These are phyloP conservation scores for Pachycephala philippinensis DNA, from an alignment of 2,113 vertebrate species.

Conservation along the genomic window DNA sequence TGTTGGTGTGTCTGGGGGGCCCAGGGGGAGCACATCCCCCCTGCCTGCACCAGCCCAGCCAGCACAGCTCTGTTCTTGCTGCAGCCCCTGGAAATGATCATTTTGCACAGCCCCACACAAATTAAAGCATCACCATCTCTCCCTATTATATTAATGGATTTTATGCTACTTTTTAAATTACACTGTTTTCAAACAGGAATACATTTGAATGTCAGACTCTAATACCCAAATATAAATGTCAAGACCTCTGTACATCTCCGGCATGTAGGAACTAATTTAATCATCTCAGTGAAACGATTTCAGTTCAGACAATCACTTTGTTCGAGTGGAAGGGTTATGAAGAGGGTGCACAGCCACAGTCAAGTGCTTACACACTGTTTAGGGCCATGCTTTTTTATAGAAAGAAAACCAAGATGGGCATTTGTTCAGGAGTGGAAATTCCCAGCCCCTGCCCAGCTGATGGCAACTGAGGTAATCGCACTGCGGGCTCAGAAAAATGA, in stretches of 20 bases:
- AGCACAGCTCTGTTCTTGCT: not conserved
- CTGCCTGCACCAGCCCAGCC: not conserved
- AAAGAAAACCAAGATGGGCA: not conserved
- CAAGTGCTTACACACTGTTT: not conserved
- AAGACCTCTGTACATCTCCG: conserved; percentile 51
- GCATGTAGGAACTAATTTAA: conserved; percentile 61
- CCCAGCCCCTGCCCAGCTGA: not conserved
- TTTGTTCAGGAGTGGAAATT: not conserved
- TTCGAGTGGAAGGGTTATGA: conserved; percentile 46
- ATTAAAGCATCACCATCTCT: not conserved
- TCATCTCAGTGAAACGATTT: conserved; percentile 52
- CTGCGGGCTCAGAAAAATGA: not conserved
- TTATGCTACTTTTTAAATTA: conserved; percentile 45
- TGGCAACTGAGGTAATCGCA: not conserved
- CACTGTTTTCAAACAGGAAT: conserved; percentile 48
- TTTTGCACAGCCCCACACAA: not conserved
- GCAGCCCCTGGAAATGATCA: not conserved
- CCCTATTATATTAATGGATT: conserved; percentile 37
- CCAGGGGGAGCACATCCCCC: not conserved
- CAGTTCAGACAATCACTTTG: conserved; percentile 50
- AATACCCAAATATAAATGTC: conserved; percentile 58
- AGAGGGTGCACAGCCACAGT: not conserved
- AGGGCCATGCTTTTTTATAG: not conserved
- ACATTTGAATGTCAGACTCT: conserved; percentile 52
- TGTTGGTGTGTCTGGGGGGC: not conserved